A percentile compares a stretch with the other conserved stretches of the same genome.
Evolutionary conservation across 2,888 invertebrate genomes (phyloP).

Genomic region (Brachylomia viminalis): DNA sequence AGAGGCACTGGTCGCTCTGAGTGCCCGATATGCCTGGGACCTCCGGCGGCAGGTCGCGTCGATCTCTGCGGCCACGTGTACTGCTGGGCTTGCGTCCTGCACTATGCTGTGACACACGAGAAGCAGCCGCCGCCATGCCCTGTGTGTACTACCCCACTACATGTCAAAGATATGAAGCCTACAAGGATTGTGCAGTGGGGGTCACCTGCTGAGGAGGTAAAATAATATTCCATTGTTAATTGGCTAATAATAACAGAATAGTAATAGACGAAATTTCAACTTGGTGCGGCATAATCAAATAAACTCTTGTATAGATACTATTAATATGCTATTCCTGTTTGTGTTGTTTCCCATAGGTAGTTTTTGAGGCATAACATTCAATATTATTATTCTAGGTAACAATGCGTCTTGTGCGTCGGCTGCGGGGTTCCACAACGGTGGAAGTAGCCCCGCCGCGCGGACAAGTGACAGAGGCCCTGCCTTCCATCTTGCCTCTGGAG

Average conservation of each 20-base stretch:
- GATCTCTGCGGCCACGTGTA: conserved; percentile 98
- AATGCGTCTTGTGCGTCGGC: conserved; percentile 96
- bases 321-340: not conserved
- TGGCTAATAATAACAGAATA: not conserved
- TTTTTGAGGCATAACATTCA: conserved; percentile 7
- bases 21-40: conserved; percentile 98
- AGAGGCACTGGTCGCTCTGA: conserved; percentile 83
- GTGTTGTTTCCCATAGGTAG: not conserved
- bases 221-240: not conserved
- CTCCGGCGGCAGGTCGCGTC: conserved; percentile 96
- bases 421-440: conserved; percentile 92
- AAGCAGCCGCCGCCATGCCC: conserved; percentile 95
- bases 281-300: not conserved
- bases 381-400: conserved; percentile 76
- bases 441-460: conserved; percentile 91
- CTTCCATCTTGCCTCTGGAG: conserved; percentile 79
- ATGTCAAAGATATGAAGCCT: conserved; percentile 95
- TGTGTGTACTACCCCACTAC: conserved; percentile 96
- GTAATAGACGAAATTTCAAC: not conserved
- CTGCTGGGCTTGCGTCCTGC: conserved; percentile 98
- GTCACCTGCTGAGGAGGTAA: conserved; percentile 82
- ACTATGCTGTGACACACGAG: conserved; percentile 96
- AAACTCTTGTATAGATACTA: not conserved
- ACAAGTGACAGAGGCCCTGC: conserved; percentile 84
- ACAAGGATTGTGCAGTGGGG: conserved; percentile 88